Conservation (phyloP, 1,140 invertebrate species). For the Aphaenogaster ashmeadi region DNA sequence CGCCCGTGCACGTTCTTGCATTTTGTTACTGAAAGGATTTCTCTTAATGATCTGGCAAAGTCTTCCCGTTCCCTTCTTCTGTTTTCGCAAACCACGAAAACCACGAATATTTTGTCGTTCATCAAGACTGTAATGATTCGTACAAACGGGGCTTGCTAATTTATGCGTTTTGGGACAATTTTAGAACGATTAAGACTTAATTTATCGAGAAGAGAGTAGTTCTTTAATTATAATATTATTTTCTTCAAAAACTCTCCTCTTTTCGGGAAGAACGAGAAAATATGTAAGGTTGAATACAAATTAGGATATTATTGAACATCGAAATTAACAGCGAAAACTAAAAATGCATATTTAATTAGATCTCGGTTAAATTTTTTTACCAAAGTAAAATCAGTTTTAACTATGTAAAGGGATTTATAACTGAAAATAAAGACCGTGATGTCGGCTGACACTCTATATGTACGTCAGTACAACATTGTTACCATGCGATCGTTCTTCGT, state of each 20-base stretch:
- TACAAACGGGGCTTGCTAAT: neutral
- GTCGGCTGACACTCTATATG: neutral
- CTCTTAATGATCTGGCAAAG: conserved; percentile 47
- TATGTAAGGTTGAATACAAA: neutral
- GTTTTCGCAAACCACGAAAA: neutral
- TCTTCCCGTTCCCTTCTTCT: neutral
- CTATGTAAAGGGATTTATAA: neutral
- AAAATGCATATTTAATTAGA: neutral
- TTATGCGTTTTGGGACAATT: neutral
- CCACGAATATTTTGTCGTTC: conserved; percentile 18
- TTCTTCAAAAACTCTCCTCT: neutral
- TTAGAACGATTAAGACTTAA: neutral
- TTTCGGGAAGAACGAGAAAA: neutral
- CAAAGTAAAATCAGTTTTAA: neutral
- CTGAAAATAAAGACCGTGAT: neutral
- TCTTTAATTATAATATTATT: neutral
- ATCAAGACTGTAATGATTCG: neutral
- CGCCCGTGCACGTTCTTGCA: conserved; percentile 57
- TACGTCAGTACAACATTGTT: neutral
- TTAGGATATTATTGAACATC: neutral
- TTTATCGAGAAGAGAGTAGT: neutral
- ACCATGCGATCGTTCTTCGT: neutral
- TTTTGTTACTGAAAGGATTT: conserved; percentile 42
- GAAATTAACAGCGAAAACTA: neutral
- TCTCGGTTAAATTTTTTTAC: neutral